These are phyloP conservation scores for Poeciliopsis gracilis DNA, from an alignment of 2,797 vertebrate genomes.

Conservation along the genomic window DNA sequence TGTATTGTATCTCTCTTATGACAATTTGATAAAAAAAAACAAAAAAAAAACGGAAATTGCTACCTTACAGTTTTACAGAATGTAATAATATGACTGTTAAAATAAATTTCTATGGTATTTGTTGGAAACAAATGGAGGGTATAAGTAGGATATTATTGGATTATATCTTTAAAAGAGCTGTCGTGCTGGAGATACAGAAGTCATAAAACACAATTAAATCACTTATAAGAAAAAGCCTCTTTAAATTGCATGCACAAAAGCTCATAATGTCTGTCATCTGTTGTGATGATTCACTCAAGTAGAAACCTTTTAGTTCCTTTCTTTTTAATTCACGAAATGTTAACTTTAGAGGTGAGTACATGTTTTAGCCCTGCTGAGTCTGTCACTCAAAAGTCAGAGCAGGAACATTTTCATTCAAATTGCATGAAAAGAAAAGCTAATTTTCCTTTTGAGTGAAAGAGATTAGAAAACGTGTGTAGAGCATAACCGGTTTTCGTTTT, in stretches of 20 bases:
- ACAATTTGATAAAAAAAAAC: background rate
- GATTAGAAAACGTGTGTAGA: constrained; percentile 8
- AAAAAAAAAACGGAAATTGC: background rate
- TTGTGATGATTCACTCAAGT: constrained; percentile 19
- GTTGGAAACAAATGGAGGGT: background rate
- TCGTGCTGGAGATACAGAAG: background rate
- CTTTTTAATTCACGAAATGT: constrained; percentile 36
- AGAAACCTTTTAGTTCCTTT: constrained; percentile 35
- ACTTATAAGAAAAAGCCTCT: background rate
- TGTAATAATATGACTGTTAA: background rate
- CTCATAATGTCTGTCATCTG: constrained; percentile 12
- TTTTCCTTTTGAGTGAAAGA: constrained; percentile 36
- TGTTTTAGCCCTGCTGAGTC: constrained; percentile 31
- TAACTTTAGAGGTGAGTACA: constrained; percentile 41
- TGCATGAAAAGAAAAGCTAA: background rate
- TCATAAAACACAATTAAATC: background rate
- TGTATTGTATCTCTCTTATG: background rate
- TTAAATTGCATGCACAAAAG: background rate
- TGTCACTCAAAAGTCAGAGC: constrained; percentile 26
- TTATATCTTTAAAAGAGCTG: background rate
- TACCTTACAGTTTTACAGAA: background rate
- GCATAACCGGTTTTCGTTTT: constrained; percentile 2
- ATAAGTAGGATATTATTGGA: background rate
- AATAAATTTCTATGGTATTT: background rate
- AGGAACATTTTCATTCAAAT: background rate